A percentile compares a stretch with the other conserved stretches of the same genome.
phyloP scores from a whole-genome alignment of 2,113 vertebrate species.

The Loxodonta africana region DNA sequence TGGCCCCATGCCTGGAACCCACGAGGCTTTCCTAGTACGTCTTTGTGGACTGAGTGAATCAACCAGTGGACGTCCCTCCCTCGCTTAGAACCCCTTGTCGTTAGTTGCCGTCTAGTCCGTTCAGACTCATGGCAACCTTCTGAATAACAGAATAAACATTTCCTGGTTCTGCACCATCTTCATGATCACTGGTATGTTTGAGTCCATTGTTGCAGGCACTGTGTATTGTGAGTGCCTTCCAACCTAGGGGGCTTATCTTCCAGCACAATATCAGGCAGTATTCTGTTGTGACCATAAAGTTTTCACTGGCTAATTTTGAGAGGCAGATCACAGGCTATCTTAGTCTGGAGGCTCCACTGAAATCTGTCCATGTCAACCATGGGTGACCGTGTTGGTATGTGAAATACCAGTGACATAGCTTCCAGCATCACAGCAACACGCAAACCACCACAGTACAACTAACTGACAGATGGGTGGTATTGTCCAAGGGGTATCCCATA shows the following conservation, averaged over 20 bases:
- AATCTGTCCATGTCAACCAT: not conserved
- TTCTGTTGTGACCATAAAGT: not conserved
- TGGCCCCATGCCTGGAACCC: not conserved
- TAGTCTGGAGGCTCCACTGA: not conserved
- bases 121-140: not conserved
- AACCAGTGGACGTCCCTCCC: fast-evolving
- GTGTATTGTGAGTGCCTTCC: too few species aligned
- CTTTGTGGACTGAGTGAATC: not conserved
- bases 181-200: too few species aligned
- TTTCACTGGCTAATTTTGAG: not conserved
- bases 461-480: not conserved
- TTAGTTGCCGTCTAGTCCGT: not conserved
- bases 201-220: too few species aligned
- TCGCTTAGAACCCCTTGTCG: not conserved
- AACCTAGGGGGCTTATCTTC: not conserved
- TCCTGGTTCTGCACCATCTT: too few species aligned
- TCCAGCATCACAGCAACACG: not conserved
- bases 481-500: not conserved
- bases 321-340: not conserved
- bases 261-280: not conserved
- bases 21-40: not conserved
- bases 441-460: not conserved
- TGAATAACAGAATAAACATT: too few species aligned
- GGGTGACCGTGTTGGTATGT: not conserved
- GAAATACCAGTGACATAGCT: not conserved